These are phyloP conservation scores for Anorthoa munda DNA, from an alignment of 2,888 invertebrate species.

Conservation along the genomic window DNA sequence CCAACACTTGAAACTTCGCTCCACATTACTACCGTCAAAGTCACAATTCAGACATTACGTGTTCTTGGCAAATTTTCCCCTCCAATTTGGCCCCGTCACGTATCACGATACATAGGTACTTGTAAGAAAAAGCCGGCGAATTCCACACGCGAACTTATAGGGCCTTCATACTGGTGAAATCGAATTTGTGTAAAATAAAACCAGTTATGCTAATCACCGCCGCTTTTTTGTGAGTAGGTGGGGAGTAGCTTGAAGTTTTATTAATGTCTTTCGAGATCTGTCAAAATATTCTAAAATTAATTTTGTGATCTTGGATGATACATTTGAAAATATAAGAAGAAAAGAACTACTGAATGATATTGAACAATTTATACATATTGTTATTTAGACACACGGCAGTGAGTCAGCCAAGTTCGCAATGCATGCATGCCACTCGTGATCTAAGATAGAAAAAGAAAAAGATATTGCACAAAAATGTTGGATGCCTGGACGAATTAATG, in stretches of 20 bases:
- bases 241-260: not conserved
- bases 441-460: too few species aligned
- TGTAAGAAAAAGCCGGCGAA: slow-evolving; percentile 64
- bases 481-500: too few species aligned
- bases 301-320: not conserved
- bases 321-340: not conserved
- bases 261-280: not conserved
- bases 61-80: slow-evolving; percentile 71
- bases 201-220: slow-evolving; percentile 20
- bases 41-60: slow-evolving; percentile 78
- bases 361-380: too few species aligned
- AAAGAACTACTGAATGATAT: not conserved
- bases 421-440: too few species aligned
- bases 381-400: too few species aligned
- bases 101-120: slow-evolving; percentile 68
- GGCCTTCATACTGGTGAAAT: slow-evolving; percentile 51
- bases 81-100: slow-evolving; percentile 73
- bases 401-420: too few species aligned
- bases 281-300: not conserved
- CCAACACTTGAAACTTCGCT: slow-evolving; percentile 58
- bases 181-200: slow-evolving; percentile 56
- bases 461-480: too few species aligned
- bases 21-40: slow-evolving; percentile 74
- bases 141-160: slow-evolving; percentile 63
- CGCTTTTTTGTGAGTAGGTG: not conserved